Percentiles rank a stretch among this genome's conserved stretches.
phyloP scores from a whole-genome alignment of 2,888 invertebrate species.

The Euzophera pinguis region DNA sequence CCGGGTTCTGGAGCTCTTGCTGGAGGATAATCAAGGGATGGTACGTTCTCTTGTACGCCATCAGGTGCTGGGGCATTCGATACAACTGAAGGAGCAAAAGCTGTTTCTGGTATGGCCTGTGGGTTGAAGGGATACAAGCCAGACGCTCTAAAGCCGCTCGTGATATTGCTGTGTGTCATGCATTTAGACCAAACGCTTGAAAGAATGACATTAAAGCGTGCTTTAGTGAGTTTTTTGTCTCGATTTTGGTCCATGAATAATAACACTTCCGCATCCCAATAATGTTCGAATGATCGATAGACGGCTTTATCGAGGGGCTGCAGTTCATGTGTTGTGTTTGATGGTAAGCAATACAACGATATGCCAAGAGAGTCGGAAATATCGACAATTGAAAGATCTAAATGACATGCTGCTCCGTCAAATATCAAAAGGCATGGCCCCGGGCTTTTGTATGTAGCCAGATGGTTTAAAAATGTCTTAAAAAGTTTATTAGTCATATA shows the following conservation, averaged over 20 bases:
- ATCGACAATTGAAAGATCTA: not conserved
- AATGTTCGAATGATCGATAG: constrained; percentile 20
- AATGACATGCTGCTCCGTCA: not conserved
- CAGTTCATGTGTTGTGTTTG: too few species aligned
- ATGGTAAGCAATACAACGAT: too few species aligned
- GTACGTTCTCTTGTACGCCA: too few species aligned
- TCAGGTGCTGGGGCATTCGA: too few species aligned
- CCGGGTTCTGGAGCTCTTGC: too few species aligned
- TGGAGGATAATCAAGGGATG: too few species aligned
- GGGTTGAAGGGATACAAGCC: constrained; percentile 21
- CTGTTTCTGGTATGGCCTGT: constrained; percentile 9
- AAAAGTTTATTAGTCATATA: not conserved
- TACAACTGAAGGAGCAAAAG: too few species aligned
- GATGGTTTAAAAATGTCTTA: not conserved
- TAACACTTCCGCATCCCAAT: constrained; percentile 17
- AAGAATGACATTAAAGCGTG: constrained; percentile 17
- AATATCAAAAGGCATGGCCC: not conserved
- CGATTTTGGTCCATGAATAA: constrained; percentile 17
- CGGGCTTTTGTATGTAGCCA: not conserved
- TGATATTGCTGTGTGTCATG: constrained; percentile 20
- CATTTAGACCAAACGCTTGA: constrained; percentile 3
- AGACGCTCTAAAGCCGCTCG: constrained; percentile 20
- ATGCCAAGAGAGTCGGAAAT: too few species aligned
- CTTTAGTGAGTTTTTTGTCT: constrained; percentile 18
- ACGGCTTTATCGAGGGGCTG: constrained; percentile 23